These are phyloP conservation scores for Dromas ardeola DNA, from an alignment of 2,113 vertebrate genomes.

Conservation along the genomic window DNA sequence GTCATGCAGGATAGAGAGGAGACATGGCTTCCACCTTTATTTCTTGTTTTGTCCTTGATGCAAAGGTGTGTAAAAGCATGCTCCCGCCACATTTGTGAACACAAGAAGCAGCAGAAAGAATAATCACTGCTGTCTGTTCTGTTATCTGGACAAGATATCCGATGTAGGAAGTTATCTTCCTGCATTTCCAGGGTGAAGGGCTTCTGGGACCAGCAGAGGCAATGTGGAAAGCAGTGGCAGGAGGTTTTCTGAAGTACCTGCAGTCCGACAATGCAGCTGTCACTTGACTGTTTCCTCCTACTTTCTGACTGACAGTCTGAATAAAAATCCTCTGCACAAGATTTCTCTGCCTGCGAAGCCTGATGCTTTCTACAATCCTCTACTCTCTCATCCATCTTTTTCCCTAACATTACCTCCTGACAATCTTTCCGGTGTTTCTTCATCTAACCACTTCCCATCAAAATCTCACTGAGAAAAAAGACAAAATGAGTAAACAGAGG, in stretches of 20 bases:
- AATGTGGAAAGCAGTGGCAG: neutral
- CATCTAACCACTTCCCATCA: neutral
- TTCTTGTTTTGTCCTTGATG: neutral
- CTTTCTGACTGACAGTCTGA: accelerated
- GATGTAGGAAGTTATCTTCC: neutral
- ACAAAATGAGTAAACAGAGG: neutral
- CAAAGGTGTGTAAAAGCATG: neutral
- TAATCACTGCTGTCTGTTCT: neutral
- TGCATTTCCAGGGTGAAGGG: neutral
- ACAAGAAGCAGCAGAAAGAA: neutral
- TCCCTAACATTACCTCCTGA: neutral
- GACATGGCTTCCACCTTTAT: neutral
- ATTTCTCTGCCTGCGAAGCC: neutral
- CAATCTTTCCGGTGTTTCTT: neutral
- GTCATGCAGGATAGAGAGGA: neutral
- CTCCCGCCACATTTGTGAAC: neutral
- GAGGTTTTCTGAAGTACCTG: neutral
- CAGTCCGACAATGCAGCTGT: neutral
- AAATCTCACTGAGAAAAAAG: neutral
- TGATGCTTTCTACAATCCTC: neutral
- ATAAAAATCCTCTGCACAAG: neutral
- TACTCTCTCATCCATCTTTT: neutral
- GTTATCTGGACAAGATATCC: neutral
- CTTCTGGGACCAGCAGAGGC: neutral
- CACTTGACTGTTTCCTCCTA: neutral